Conservation (phyloP, 2,113 vertebrate genomes). For the Andinoacara biseriatus region DNA sequence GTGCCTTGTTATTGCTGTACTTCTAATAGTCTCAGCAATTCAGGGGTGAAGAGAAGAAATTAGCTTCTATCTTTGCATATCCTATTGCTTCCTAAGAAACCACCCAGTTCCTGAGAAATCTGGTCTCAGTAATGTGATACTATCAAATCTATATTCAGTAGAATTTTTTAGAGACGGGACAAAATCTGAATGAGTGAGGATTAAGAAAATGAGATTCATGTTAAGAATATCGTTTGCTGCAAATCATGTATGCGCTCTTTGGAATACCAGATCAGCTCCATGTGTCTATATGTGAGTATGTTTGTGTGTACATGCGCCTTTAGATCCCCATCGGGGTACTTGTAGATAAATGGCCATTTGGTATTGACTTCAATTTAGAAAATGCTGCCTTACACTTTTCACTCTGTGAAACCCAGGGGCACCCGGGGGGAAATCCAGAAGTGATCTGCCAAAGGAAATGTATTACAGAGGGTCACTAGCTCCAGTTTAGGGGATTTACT, state of each 20-base stretch:
- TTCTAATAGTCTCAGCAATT: slow-evolving; percentile 45
- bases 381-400: slow-evolving; percentile 80
- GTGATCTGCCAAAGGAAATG: slow-evolving; percentile 73
- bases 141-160: slow-evolving; percentile 33
- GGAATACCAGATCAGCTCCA: slow-evolving; percentile 15
- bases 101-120: slow-evolving; percentile 24
- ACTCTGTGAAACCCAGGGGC: slow-evolving; percentile 59
- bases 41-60: slow-evolving; percentile 54
- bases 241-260: slow-evolving; percentile 42
- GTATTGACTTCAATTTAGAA: slow-evolving; percentile 82
- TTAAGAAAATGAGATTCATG: slow-evolving; percentile 61
- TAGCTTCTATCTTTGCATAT: slow-evolving; percentile 55
- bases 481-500: slow-evolving; percentile 75
- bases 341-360: slow-evolving; percentile 78
- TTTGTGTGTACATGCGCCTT: slow-evolving; percentile 33
- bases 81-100: slow-evolving; percentile 44
- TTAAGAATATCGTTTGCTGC: slow-evolving; percentile 38
- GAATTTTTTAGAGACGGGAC: slow-evolving; percentile 15
- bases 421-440: slow-evolving; percentile 73
- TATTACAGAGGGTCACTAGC: slow-evolving; percentile 74
- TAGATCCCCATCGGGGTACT: slow-evolving; percentile 66
- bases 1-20: slow-evolving; percentile 35
- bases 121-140: slow-evolving; percentile 32
- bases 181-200: slow-evolving; percentile 44
- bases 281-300: not conserved